Evolutionary conservation across 1,140 invertebrate species (phyloP).

Genomic region (Adoxophyes honmai): DNA sequence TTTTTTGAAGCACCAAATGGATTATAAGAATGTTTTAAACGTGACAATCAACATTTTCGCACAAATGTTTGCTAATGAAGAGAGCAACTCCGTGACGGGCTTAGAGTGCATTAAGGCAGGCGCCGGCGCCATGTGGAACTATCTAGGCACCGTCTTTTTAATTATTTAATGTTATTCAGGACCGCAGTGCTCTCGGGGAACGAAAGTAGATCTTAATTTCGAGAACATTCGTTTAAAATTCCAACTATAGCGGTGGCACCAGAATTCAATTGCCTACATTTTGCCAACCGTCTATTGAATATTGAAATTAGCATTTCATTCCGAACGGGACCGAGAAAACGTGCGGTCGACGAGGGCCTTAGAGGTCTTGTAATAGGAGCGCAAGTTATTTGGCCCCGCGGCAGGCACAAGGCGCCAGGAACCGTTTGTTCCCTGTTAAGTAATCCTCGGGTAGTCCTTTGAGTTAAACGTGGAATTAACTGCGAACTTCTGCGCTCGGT

Average conservation of each 20-base stretch:
- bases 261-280: constrained; percentile 15
- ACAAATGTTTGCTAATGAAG: too few relatives aligned
- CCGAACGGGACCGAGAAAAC: background rate
- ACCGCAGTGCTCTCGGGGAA: too few relatives aligned
- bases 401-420: background rate
- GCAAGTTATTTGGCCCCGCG: background rate
- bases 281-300: constrained; percentile 13
- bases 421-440: background rate
- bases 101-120: too few relatives aligned
- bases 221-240: constrained; percentile 7
- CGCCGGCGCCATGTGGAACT: too few relatives aligned
- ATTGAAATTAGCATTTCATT: constrained; percentile 11
- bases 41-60: too few relatives aligned
- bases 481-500: background rate
- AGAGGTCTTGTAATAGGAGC: background rate
- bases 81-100: too few relatives aligned
- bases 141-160: too few relatives aligned
- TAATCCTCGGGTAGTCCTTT: constrained; percentile 9
- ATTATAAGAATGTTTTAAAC: too few relatives aligned
- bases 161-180: too few relatives aligned
- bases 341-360: background rate
- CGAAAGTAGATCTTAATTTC: constrained; percentile 7
- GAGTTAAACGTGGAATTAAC: constrained; percentile 3
- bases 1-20: too few relatives aligned
- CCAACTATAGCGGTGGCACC: background rate